These are phyloP conservation scores for Panurus biarmicus DNA, from an alignment of 2,113 vertebrate species.

Conservation along the genomic window DNA sequence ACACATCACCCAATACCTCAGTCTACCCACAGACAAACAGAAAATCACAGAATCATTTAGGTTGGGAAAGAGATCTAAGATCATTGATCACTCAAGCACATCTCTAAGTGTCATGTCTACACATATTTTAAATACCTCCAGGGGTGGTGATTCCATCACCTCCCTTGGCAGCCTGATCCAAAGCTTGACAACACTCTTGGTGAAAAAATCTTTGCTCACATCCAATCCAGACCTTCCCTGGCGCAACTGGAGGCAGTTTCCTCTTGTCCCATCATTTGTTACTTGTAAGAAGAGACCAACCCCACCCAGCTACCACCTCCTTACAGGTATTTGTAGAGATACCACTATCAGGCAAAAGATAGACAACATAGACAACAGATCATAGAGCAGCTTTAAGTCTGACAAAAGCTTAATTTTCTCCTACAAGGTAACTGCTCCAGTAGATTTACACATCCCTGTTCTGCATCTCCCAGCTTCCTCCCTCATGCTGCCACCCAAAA, in stretches of 20 bases:
- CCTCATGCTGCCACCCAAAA: not conserved
- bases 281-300: not conserved
- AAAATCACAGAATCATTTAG: not conserved
- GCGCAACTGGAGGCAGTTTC: not conserved
- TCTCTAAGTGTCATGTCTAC: not conserved
- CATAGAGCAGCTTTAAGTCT: not conserved
- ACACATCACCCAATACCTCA: not conserved
- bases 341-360: not conserved
- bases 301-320: rapidly evolving
- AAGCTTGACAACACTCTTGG: not conserved
- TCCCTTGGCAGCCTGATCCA: not conserved
- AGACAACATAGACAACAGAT: not conserved
- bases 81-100: not conserved
- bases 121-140: not conserved
- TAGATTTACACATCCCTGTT: not conserved
- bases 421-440: not conserved
- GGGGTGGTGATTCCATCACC: not conserved
- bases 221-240: not conserved
- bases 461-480: not conserved
- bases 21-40: not conserved
- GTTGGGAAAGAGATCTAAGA: not conserved
- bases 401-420: not conserved
- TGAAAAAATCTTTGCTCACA: not conserved
- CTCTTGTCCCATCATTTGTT: not conserved
- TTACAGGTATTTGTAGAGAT: not conserved